Evolutionary conservation across 1,140 invertebrate species (phyloP).

Genomic region (Drosophila lowei): DNA sequence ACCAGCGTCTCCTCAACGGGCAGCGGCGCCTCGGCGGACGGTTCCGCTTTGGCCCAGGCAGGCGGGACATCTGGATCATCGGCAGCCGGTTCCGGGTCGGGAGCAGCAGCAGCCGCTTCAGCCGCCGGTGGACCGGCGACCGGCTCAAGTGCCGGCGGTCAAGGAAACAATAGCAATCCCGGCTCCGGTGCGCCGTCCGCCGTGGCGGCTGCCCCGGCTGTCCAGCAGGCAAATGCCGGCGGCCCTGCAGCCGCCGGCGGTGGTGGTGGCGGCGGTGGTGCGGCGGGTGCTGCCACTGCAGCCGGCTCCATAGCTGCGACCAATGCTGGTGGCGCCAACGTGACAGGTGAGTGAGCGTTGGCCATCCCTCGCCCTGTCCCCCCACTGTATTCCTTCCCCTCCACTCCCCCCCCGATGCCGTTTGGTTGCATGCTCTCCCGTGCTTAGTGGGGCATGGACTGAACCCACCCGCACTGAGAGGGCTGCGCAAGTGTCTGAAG

Average conservation of each 20-base stretch:
- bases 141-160: conserved; percentile 17
- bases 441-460: conserved; percentile 4
- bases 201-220: conserved; percentile 40
- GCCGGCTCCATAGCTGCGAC: conserved; percentile 55
- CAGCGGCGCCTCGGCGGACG: conserved; percentile 61
- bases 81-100: conserved; percentile 34
- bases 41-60: conserved; percentile 31
- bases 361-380: conserved; percentile 14
- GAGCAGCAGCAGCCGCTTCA: conserved; percentile 26
- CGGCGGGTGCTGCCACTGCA: conserved; percentile 57
- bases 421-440: conserved; percentile 14
- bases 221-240: conserved; percentile 53
- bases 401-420: background rate
- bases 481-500: conserved; percentile 1
- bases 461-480: conserved; percentile 1
- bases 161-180: conserved; percentile 39
- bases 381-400: background rate
- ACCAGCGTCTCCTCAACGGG: conserved; percentile 63
- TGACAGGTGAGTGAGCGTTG: conserved; percentile 72
- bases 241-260: conserved; percentile 31
- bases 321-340: conserved; percentile 66
- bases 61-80: conserved; percentile 33
- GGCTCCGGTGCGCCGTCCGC: conserved; percentile 46
- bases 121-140: conserved; percentile 22
- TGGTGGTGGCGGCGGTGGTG: conserved; percentile 55